Conservation (phyloP, 2,888 invertebrate genomes). For the Malachius bipustulatus region DNA sequence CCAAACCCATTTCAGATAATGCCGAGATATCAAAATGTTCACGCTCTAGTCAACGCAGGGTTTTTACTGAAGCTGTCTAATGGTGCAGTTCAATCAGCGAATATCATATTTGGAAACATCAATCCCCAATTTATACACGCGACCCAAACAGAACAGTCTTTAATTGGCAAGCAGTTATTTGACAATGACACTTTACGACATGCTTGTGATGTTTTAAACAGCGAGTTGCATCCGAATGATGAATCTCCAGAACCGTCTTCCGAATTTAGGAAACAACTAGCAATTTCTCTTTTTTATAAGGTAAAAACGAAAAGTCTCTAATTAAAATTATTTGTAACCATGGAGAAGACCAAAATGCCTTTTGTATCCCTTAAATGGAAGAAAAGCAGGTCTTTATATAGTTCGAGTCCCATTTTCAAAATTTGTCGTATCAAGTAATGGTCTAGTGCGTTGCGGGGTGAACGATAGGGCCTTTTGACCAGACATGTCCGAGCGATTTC, state of each 20-base stretch:
- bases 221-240: slow-evolving; percentile 51
- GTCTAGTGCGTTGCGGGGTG: too few species aligned
- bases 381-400: too few species aligned
- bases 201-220: slow-evolving; percentile 37
- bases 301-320: too few species aligned
- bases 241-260: slow-evolving; percentile 53
- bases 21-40: slow-evolving; percentile 57
- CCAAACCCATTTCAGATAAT: slow-evolving; percentile 44
- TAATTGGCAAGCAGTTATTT: slow-evolving; percentile 34
- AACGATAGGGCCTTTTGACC: too few species aligned
- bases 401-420: too few species aligned
- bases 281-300: slow-evolving; percentile 67
- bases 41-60: slow-evolving; percentile 61
- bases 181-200: slow-evolving; percentile 34
- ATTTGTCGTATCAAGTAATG: too few species aligned
- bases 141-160: slow-evolving; percentile 36
- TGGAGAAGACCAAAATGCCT: too few species aligned
- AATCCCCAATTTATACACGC: slow-evolving; percentile 40
- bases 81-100: slow-evolving; percentile 37
- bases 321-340: too few species aligned
- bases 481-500: too few species aligned
- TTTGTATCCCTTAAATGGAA: too few species aligned
- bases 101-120: slow-evolving; percentile 54
- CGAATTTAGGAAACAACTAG: slow-evolving; percentile 55
- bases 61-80: slow-evolving; percentile 49